Evolutionary conservation across 2,797 vertebrate genomes (phyloP).

Genomic region (Cyprinella venusta): DNA sequence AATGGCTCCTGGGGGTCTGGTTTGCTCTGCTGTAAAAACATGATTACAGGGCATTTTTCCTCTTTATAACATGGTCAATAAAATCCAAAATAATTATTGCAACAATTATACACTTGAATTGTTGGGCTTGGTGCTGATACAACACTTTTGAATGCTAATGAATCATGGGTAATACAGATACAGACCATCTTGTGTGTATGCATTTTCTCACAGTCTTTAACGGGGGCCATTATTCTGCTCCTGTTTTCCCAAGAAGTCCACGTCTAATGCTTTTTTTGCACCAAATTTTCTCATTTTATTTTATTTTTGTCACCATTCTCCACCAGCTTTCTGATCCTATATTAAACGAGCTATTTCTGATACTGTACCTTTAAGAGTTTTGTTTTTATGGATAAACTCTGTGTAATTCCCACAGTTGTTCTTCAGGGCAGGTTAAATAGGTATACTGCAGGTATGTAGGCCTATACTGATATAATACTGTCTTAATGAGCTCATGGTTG

Average conservation of each 20-base stretch:
- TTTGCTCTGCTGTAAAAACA: constrained; percentile 13
- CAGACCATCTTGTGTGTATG: neutral
- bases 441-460: neutral
- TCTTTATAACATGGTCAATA: constrained; percentile 20
- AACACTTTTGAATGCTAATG: constrained; percentile 21
- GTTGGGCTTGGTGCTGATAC: constrained; percentile 8
- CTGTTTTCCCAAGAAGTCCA: neutral
- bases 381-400: neutral
- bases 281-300: neutral
- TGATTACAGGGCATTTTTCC: constrained; percentile 32
- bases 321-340: too few relatives aligned
- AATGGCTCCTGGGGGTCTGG: constrained; percentile 36
- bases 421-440: neutral
- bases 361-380: neutral
- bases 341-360: neutral
- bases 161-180: constrained; percentile 12
- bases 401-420: neutral
- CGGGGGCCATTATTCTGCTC: neutral
- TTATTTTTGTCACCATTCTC: neutral
- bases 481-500: neutral
- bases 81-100: constrained; percentile 35
- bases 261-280: neutral
- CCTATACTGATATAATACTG: neutral
- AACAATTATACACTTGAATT: constrained; percentile 34
- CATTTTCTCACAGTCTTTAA: constrained; percentile 3